Evolutionary conservation across 2,888 invertebrate species (phyloP).

Genomic region (Folsomia manolachei): DNA sequence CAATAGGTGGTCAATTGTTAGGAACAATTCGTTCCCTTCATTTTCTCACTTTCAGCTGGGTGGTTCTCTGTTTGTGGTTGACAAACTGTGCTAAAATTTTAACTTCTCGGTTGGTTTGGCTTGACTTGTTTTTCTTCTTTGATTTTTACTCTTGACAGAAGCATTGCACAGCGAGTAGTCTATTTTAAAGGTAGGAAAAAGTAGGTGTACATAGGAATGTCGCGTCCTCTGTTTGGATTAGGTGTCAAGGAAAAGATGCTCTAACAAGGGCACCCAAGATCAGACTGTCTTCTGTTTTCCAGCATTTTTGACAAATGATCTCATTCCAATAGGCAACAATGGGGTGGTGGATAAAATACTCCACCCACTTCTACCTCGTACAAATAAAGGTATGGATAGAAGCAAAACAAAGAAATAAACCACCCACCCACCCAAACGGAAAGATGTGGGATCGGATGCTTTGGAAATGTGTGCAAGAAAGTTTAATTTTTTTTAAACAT

Average conservation of each 20-base stretch:
- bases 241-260: constrained; percentile 7
- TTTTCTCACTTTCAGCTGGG: constrained; percentile 13
- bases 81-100: constrained; percentile 1
- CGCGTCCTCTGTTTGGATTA: constrained; percentile 22
- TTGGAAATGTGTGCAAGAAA: too few relatives aligned
- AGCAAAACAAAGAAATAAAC: too few relatives aligned
- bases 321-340: too few relatives aligned
- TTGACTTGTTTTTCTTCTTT: constrained; percentile 14
- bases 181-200: not conserved
- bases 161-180: not conserved
- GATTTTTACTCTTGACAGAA: not conserved
- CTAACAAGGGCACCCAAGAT: not conserved
- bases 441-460: too few relatives aligned
- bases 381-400: too few relatives aligned
- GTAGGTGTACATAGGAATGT: not conserved
- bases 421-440: too few relatives aligned
- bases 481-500: too few relatives aligned
- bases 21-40: constrained; percentile 5
- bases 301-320: not conserved
- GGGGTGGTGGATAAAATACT: not conserved
- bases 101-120: constrained; percentile 5
- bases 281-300: not conserved
- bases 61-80: constrained; percentile 14
- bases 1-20: constrained; percentile 19
- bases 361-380: not conserved